Percentiles rank a stretch among this genome's conserved stretches.
phyloP scores from a whole-genome alignment of 1,140 invertebrate genomes.

The Dufourea novaeangliae region DNA sequence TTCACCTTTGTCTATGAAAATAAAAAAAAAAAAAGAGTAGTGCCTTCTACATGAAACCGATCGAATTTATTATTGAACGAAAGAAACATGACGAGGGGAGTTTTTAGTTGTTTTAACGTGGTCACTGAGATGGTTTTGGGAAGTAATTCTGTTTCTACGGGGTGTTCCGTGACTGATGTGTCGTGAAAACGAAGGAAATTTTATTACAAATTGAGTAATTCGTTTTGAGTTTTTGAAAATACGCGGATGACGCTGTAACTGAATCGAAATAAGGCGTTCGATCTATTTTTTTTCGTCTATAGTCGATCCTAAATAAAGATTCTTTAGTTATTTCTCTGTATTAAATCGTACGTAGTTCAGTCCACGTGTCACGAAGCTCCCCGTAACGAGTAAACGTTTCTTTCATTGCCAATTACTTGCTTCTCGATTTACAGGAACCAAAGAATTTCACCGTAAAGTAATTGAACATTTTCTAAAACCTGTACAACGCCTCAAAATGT shows the following conservation, averaged over 20 bases:
- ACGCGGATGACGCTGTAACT: no score
- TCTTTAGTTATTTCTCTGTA: no score
- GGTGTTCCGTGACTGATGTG: background rate
- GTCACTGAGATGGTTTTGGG: background rate
- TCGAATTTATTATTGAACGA: background rate
- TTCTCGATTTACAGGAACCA: constrained; percentile 1
- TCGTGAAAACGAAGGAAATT: background rate
- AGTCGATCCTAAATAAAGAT: no score
- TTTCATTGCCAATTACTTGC: background rate
- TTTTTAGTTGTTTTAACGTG: background rate
- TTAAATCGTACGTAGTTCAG: no score
- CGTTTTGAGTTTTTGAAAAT: no score
- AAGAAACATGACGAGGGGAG: background rate
- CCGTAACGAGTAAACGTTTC: background rate
- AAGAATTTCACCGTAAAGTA: background rate
- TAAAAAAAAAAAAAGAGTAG: constrained; percentile 4
- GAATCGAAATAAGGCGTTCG: no score
- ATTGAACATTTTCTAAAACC: background rate
- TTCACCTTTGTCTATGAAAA: constrained; percentile 4
- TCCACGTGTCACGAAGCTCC: background rate
- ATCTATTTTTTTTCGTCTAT: no score
- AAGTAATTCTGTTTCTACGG: background rate
- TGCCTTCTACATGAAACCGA: constrained; percentile 4
- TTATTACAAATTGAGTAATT: no score
- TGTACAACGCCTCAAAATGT: background rate